These are phyloP conservation scores for Nymphicus hollandicus DNA, from an alignment of 2,113 vertebrate species.

Conservation along the genomic window DNA sequence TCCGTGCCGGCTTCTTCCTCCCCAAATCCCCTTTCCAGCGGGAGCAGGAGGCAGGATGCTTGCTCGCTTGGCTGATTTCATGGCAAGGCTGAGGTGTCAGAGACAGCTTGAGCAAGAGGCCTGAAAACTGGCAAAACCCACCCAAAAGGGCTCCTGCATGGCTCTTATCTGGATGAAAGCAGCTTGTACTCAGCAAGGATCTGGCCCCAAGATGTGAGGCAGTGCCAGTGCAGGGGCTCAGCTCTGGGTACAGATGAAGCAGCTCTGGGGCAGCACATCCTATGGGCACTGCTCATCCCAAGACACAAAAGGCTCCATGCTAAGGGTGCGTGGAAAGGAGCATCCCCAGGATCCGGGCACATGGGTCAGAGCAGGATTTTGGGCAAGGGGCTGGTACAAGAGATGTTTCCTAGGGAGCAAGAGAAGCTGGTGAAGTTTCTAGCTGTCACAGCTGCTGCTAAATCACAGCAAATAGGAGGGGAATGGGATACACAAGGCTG, in stretches of 20 bases:
- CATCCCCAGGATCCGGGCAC: background rate
- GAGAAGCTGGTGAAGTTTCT: background rate
- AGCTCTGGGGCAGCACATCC: background rate
- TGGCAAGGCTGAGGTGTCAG: background rate
- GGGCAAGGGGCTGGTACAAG: background rate
- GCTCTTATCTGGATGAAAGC: background rate
- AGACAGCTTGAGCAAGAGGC: background rate
- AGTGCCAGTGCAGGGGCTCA: background rate
- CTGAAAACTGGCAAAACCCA: background rate
- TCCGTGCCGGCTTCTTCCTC: background rate
- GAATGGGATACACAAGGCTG: constrained; percentile 59
- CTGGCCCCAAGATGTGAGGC: fast-evolving
- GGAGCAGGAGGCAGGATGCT: background rate
- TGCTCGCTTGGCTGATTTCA: background rate
- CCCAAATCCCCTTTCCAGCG: fast-evolving
- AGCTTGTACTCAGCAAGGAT: background rate
- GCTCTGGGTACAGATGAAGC: background rate
- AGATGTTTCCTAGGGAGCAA: background rate
- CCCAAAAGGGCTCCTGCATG: background rate
- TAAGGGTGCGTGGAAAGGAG: background rate
- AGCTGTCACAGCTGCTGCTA: constrained; percentile 53
- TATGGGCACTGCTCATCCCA: background rate
- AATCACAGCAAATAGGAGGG: constrained; percentile 64
- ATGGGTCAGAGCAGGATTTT: background rate
- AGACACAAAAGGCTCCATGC: fast-evolving